phyloP scores from a whole-genome alignment of 2,888 invertebrate species.

The Amblyteles armatorius region DNA sequence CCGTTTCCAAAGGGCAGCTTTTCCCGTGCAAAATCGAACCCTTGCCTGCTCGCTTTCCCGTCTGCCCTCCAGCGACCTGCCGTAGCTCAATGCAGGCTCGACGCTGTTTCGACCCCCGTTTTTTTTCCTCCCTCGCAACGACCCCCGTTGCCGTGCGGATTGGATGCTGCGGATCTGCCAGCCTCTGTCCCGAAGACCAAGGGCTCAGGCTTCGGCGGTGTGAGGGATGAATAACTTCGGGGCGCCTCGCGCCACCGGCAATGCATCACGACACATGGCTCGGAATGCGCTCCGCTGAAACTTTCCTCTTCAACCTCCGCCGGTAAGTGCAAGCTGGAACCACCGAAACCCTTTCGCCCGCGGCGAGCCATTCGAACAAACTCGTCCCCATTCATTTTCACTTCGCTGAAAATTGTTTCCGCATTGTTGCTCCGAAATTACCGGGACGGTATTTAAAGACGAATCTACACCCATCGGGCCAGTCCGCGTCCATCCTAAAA shows the following conservation, averaged over 20 bases:
- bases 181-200: constrained; percentile 26
- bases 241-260: constrained; percentile 47
- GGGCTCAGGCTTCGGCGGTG: constrained; percentile 12
- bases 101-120: constrained; percentile 18
- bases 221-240: constrained; percentile 62
- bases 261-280: constrained; percentile 56
- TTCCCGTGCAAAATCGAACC: constrained; percentile 36
- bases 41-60: constrained; percentile 37
- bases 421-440: constrained; percentile 54
- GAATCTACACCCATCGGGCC: constrained; percentile 25
- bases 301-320: constrained; percentile 41
- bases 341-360: constrained; percentile 17
- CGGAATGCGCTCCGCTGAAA: constrained; percentile 56
- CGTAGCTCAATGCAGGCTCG: constrained; percentile 31
- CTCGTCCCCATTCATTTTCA: constrained; percentile 58
- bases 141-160: constrained; percentile 46
- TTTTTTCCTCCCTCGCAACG: constrained; percentile 12
- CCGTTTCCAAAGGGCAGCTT: constrained; percentile 40
- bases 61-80: constrained; percentile 30
- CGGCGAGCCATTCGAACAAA: constrained; percentile 9
- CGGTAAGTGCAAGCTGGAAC: neutral
- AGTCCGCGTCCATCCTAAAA: neutral
- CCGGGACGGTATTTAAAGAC: constrained; percentile 24
- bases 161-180: constrained; percentile 24
- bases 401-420: constrained; percentile 54